phyloP scores from a whole-genome alignment of 2,113 vertebrate species.

The Empidonax alnorum region DNA sequence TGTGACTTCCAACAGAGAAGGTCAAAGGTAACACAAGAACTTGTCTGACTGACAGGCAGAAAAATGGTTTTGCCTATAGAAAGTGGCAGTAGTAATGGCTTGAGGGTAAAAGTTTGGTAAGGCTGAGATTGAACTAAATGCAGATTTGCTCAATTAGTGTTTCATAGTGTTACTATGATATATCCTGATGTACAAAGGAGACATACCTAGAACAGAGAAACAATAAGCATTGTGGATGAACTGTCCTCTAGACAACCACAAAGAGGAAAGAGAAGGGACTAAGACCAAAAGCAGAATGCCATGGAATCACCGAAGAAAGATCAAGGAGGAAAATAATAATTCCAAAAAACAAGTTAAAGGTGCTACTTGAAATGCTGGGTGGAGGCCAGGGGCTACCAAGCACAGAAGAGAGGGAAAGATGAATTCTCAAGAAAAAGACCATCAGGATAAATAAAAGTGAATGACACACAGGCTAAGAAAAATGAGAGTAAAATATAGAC shows the following conservation, averaged over 20 bases:
- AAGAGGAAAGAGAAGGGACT: not conserved
- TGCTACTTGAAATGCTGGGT: not conserved
- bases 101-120: not conserved
- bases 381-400: not conserved
- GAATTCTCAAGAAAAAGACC: not conserved
- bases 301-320: not conserved
- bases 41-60: not conserved
- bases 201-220: not conserved
- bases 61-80: not conserved
- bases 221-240: not conserved
- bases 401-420: not conserved
- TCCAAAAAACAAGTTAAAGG: not conserved
- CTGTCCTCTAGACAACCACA: not conserved
- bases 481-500: not conserved
- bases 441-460: not conserved
- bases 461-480: not conserved
- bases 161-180: not conserved
- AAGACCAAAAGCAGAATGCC: not conserved
- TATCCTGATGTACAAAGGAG: not conserved
- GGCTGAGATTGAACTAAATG: not conserved
- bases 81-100: not conserved
- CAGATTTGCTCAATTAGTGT: not conserved
- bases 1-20: constrained; percentile 20
- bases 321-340: not conserved
- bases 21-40: not conserved